Evolutionary conservation across 2,797 vertebrate species (phyloP).

Genomic region (Argyrosomus regius): DNA sequence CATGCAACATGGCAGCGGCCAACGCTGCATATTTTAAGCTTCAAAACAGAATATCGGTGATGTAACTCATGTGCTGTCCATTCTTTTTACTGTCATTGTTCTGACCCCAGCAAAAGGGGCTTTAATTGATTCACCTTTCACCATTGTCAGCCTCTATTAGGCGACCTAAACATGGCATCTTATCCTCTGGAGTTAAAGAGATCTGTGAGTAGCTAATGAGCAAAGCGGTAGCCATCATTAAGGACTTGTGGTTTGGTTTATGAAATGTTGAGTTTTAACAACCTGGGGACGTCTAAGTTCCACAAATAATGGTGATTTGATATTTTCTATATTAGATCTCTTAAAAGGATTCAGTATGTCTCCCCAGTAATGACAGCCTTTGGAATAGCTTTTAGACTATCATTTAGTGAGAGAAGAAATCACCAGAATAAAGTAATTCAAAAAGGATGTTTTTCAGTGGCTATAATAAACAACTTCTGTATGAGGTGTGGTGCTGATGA

Average conservation of each 20-base stretch:
- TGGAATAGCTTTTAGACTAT: not conserved
- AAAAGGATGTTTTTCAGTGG: not conserved
- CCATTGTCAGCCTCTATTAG: not conserved
- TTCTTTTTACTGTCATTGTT: too few species aligned
- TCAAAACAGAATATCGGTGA: too few species aligned
- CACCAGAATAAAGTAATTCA: not conserved
- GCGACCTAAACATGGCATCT: not conserved
- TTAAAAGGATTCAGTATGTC: not conserved
- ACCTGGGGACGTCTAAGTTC: not conserved
- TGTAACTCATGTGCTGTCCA: too few species aligned
- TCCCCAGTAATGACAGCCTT: not conserved
- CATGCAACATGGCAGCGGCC: too few species aligned
- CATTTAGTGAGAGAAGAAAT: not conserved
- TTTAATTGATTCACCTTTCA: not conserved
- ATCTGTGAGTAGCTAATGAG: not conserved
- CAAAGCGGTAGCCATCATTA: not conserved
- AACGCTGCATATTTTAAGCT: too few species aligned
- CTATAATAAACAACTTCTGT: not conserved
- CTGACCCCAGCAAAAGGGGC: too few species aligned
- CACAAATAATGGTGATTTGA: not conserved
- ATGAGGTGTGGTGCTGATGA: not conserved
- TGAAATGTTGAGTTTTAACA: not conserved
- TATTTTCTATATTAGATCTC: not conserved
- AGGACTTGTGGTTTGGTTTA: not conserved
- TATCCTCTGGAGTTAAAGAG: not conserved